Evolutionary conservation across 2,888 invertebrate genomes (phyloP), one percentile per base, ranked within the genome.

Genomic region (Standfussiana lucernea): DNA sequence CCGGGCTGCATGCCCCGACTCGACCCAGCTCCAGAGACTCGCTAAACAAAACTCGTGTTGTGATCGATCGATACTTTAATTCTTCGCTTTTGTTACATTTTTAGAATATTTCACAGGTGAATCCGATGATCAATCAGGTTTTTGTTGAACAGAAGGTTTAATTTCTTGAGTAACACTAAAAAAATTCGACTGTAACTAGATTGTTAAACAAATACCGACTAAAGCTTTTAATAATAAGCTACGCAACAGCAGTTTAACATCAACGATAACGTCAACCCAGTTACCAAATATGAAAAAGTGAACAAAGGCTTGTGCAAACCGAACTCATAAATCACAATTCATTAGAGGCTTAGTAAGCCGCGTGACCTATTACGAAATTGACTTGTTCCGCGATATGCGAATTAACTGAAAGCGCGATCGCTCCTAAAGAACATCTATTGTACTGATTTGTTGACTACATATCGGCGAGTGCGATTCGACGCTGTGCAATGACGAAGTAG

Each of bases 241-340:
- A 35, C 71, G 80, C 62, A 87, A 80, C 61, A 50, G 77, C 65
- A 77, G 72, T 82, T 79, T 47, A 71, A 84, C 85, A 86, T 80
- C 71, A 71, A 77, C 74, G 90, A 88, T 88, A 88, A 88, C 79
- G 83, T 82, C 86, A 88, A 86, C 90, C 91, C 83, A 90, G 86
- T 90, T 91, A 83, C 89, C 89, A 90, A 90, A 90, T 90, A 89
- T 84, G 89, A 91, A 91, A 92, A 92, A 90, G 83, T 85, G 85
- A 91, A 92, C 92, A 92, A 92, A 89, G 85, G 87, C 82, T 91
- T 90, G 88, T 83, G 89, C 82, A 90, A 89, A 83, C 80, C 81
- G 86, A 86, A 89, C 83, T 89, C 91, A 94, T 94, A 93, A 94
- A 94, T 95, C 94, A 95, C 89, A 87, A 91, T 92, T 94, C 92